Evolutionary conservation across 2,113 vertebrate genomes (phyloP), one percentile per base, ranked within the genome.

Genomic region (Apus apus): DNA sequence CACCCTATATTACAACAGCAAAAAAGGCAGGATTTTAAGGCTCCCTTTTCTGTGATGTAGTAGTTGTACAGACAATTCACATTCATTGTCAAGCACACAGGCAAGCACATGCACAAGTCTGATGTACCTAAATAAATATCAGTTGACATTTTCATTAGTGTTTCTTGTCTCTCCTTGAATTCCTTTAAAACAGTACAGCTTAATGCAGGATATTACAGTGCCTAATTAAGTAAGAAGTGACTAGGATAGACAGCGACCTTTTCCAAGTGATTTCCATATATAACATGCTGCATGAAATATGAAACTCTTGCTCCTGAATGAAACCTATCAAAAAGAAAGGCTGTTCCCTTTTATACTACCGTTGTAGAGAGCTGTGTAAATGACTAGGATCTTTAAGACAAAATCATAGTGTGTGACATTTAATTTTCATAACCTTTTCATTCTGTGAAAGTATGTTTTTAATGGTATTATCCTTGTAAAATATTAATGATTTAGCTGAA

Each of bases 401-500:
- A 76, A 83, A 83, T 80, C 43, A 36, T 40, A 32, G 29, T 18
- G 14, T 74, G 38, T 38, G 85, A 81, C 78, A 89, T 84, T 96
- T 96, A 70, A 88, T 87, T 96, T 95, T 82, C 90, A 85, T 84
- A 91, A 81, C 54, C 36, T 94, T 94, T 91, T 87, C 70, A 84
- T 57, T 93, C 56, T 17, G 80, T 13, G 29, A n/a, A 89, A 83
- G 56, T 60, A 73, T 64, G 78, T 76, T 91, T 95, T 93, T 95
- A 95, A 88, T 89, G 89, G 80, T 85, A 95, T 56, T 92, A 65
- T 81, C 30, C 72, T 81, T 13, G 20, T 80, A 92, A 94, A 97
- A 84, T 94, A 94, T 94, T 93, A 92, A 96, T 75, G 64, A 77
- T 95, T 93, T 96, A 91, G 67, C 85, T 94, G 77, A 95, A 79